Evolutionary conservation across 2,113 vertebrate genomes (phyloP).

Genomic region (Eudorcas thomsonii): DNA sequence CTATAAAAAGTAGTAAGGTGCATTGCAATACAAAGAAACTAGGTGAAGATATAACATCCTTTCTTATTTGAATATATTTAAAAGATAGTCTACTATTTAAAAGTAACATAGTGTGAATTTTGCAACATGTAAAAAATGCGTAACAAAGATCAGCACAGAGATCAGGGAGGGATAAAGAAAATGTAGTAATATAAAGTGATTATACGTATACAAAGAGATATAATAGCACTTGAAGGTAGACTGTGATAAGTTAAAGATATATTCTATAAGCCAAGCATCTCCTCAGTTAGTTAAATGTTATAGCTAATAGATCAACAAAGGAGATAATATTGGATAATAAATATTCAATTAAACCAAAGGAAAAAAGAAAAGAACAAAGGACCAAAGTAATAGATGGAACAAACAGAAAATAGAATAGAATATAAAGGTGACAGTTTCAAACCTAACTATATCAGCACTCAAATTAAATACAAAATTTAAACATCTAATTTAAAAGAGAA

Average conservation of each 20-base stretch:
- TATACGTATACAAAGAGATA: background rate
- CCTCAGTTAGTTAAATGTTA: background rate
- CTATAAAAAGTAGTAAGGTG: background rate
- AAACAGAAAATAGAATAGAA: background rate
- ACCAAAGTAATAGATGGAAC: background rate
- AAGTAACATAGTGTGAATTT: background rate
- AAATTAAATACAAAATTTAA: background rate
- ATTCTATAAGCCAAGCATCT: background rate
- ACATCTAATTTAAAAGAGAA: background rate
- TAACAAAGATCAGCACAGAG: background rate
- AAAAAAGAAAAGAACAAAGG: background rate
- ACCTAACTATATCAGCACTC: background rate
- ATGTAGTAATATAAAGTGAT: background rate
- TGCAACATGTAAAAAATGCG: background rate
- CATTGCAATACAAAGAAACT: background rate
- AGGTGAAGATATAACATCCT: background rate
- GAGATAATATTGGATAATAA: background rate
- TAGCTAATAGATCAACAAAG: background rate
- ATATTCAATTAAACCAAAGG: background rate
- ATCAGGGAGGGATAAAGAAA: background rate
- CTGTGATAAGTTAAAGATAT: background rate
- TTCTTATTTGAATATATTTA: background rate
- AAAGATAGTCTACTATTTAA: background rate
- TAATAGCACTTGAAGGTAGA: background rate
- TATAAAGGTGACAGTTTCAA: background rate